Evolutionary conservation across 2,113 vertebrate species (phyloP), one percentile per base, ranked within the genome.

Genomic region (Coregonus clupeaformis): DNA sequence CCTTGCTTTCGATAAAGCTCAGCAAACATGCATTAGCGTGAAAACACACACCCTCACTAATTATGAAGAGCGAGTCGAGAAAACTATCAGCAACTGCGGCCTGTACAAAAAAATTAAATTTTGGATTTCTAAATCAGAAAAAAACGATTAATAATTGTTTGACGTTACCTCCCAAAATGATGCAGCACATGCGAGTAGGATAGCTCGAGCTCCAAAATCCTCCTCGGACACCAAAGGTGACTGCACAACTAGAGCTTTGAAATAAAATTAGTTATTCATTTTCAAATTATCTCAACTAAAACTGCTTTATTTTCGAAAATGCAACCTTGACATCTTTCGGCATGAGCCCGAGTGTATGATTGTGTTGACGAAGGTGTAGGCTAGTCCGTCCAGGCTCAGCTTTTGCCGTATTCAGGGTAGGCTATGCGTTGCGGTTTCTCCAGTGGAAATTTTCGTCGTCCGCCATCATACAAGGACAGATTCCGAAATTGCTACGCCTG

Each of bases 391-490:
- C 77, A 67, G 68, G 79, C 84, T 83, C 78, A 69, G 49, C 9
- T 52, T 52, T n/a, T 36, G 30, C 65, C 6, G 27, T 67, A 32
- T 32, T 67, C 64, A 32, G 65, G 29, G 83, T 78, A 47, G 74
- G 85, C 69, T 84, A 84, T 74, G 76, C 76, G 82, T 83, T 82
- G 89, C 88, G 80, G 89, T 85, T 85, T 83, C 80, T 91, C 82
- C 85, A 74, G 82, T 87, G 82, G 83, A 91, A 87, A 88, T 84
- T 86, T 84, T 90, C 88, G 36, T 11, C 36, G 85, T 92, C 91
- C 91, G 90, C 92, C 92, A 93, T 93, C 80, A 89, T 88, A 89
- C 89, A 89, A 90, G 89, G 87, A 82, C 87, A 90, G 89, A 91
- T 90, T 91, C 89, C 72, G 72, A 92, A 90, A 90, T 92, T 91